Evolutionary conservation across 2,113 vertebrate genomes (phyloP).

Genomic region (Rhinolophus ferrumequinum): DNA sequence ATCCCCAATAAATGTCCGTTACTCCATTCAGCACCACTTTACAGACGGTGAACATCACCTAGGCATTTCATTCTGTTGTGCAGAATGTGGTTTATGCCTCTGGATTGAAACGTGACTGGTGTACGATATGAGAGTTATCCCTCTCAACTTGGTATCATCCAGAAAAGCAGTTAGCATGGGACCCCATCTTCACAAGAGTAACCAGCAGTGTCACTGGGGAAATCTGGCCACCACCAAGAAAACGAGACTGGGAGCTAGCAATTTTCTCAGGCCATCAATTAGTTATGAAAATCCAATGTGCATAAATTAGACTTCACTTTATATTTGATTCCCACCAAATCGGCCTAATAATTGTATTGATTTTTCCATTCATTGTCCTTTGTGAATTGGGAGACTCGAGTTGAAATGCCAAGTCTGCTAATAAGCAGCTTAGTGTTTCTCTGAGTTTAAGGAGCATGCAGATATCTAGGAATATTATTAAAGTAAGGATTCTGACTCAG

Average conservation of each 20-base stretch:
- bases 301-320: background rate
- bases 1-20: background rate
- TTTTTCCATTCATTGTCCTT: background rate
- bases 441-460: background rate
- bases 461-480: background rate
- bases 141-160: background rate
- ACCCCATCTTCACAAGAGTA: background rate
- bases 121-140: background rate
- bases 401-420: background rate
- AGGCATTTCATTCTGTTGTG: background rate
- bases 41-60: background rate
- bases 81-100: background rate
- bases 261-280: background rate
- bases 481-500: background rate
- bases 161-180: background rate
- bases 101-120: background rate
- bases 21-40: background rate
- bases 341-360: background rate
- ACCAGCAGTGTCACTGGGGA: background rate
- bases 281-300: background rate
- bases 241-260: background rate
- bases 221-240: background rate
- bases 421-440: background rate
- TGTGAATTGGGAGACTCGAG: background rate
- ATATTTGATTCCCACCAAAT: background rate